phyloP scores from a whole-genome alignment of 1,140 invertebrate species.

The Aphelinus certus region DNA sequence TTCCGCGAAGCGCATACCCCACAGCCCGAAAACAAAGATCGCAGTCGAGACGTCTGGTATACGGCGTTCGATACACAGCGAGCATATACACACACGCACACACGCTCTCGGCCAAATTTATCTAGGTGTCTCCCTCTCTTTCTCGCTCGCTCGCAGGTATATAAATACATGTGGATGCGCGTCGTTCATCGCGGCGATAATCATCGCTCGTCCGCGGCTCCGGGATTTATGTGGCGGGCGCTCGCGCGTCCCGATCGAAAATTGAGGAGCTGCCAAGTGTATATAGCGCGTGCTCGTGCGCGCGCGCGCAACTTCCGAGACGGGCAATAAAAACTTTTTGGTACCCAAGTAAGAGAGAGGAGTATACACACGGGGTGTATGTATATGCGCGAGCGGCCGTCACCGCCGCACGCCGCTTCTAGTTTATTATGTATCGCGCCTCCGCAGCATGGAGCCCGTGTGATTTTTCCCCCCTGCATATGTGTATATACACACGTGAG shows the following conservation, averaged over 20 bases:
- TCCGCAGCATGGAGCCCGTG: too few species aligned
- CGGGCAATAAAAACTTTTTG: conserved; percentile 32
- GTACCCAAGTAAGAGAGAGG: conserved; percentile 9
- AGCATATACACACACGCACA: too few species aligned
- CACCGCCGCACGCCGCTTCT: too few species aligned
- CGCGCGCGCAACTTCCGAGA: conserved; percentile 14
- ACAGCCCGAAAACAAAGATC: too few species aligned
- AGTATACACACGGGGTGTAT: neutral
- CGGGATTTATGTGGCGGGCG: conserved; percentile 23
- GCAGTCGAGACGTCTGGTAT: too few species aligned
- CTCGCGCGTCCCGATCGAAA: conserved; percentile 23
- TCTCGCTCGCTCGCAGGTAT: too few species aligned
- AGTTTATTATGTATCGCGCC: too few species aligned
- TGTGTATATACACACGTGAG: too few species aligned
- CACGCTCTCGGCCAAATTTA: neutral
- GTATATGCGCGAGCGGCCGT: neutral
- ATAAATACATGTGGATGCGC: conserved; percentile 13
- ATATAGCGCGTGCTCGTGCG: neutral
- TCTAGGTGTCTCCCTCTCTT: neutral
- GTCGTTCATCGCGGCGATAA: conserved; percentile 30
- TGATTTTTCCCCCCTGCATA: too few species aligned
- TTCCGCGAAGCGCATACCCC: too few species aligned
- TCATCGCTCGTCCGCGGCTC: conserved; percentile 14
- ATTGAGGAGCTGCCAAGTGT: conserved; percentile 30
- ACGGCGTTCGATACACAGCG: too few species aligned